Evolutionary conservation across 1,140 invertebrate species (phyloP).

Genomic region (Bacillus rossius): DNA sequence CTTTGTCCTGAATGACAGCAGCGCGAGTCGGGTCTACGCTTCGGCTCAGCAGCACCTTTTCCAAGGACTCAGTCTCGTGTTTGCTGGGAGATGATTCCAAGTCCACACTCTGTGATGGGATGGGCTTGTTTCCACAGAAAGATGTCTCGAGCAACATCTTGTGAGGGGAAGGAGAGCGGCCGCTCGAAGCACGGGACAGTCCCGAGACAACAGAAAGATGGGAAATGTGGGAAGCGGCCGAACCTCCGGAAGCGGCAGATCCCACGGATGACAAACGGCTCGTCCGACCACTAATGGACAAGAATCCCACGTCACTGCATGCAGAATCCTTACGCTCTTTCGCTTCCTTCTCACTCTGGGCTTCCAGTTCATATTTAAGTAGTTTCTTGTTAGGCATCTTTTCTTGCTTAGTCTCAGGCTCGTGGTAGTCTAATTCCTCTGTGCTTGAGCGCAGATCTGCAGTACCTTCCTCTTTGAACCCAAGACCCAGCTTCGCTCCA

Average conservation of each 20-base stretch:
- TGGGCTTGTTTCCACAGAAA: conserved; percentile 76
- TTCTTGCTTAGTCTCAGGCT: conserved; percentile 46
- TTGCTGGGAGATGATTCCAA: conserved; percentile 9
- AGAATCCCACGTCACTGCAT: conserved; percentile 61
- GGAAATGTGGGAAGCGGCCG: conserved; percentile 13
- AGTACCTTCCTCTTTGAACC: conserved; percentile 69
- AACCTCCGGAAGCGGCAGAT: conserved; percentile 43
- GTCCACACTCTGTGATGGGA: conserved; percentile 22
- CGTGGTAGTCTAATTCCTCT: conserved; percentile 69
- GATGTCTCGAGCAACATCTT: conserved; percentile 84
- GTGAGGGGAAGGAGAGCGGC: conserved; percentile 77
- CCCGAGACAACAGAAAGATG: conserved; percentile 40
- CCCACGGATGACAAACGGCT: conserved; percentile 73
- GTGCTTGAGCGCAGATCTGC: conserved; percentile 77
- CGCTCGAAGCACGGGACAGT: conserved; percentile 42
- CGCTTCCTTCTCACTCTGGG: conserved; percentile 33
- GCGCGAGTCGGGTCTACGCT: conserved; percentile 50
- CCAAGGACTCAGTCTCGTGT: conserved; percentile 51
- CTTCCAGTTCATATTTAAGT: conserved; percentile 25
- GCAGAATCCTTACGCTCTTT: conserved; percentile 67
- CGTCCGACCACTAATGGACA: conserved; percentile 75
- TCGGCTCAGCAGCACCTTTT: conserved; percentile 56
- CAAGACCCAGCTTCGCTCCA: conserved; percentile 27
- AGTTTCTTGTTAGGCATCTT: background rate
- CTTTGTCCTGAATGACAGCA: conserved; percentile 48